A percentile compares a stretch with the other conserved stretches of the same genome.
These are phyloP conservation scores for Athripsodes cinereus DNA, from an alignment of 2,888 invertebrate genomes.

Conservation along the genomic window DNA sequence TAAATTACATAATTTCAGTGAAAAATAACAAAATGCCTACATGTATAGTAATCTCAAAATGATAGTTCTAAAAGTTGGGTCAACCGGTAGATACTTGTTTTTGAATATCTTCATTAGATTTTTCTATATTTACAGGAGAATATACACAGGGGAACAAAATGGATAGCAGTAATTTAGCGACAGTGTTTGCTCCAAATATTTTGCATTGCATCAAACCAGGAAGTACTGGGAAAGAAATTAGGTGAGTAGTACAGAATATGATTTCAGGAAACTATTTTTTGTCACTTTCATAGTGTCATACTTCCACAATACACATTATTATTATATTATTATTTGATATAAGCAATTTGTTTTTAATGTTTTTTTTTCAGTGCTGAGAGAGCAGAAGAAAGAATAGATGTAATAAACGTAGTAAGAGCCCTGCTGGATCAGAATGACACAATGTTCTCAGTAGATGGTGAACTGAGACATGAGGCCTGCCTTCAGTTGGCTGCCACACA, in stretches of 20 bases:
- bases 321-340: no score
- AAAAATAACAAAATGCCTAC: no score
- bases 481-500: conserved; percentile 78
- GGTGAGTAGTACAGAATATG: conserved; percentile 20
- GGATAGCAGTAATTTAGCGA: conserved; percentile 89
- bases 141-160: conserved; percentile 79
- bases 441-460: conserved; percentile 62
- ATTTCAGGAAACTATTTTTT: no score
- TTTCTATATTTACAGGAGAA: conserved; percentile 42
- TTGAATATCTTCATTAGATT: no score
- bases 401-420: conserved; percentile 80
- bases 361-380: conserved; percentile 53
- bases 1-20: no score
- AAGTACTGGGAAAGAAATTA: conserved; percentile 39
- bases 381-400: conserved; percentile 78
- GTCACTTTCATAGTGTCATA: no score
- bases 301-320: no score
- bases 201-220: conserved; percentile 71
- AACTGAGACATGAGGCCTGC: conserved; percentile 80
- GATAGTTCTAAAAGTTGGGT: no score
- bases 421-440: conserved; percentile 61
- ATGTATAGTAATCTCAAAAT: no score
- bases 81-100: no score
- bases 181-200: conserved; percentile 91
- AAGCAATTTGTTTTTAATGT: no score